Evolutionary conservation across 2,888 invertebrate genomes (phyloP), one percentile per base, ranked within the genome.

Genomic region (Drosophila imparisetae): DNA sequence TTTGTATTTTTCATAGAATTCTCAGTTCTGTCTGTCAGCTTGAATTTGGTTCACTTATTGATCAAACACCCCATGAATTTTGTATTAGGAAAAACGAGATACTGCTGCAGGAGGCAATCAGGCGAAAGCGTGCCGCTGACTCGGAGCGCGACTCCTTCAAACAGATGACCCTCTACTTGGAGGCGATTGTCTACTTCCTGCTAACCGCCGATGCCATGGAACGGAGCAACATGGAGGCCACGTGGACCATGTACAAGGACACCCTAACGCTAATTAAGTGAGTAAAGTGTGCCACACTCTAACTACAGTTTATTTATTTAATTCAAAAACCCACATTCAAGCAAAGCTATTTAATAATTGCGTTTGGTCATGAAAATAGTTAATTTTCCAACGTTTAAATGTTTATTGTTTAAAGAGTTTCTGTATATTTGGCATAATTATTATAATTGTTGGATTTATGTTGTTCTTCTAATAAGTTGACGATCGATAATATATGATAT

Each of bases 201-300:
- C 95, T 98, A 49, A 98, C 98, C 62, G 98, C 98, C 55, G 96
- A 96, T 81, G 96, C 97, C 66, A 96, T 98, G 95, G 98, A 98
- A 93, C 95, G 96, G 48, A 97, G 97, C 91, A 95, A 95, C 88
- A 96, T 96, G 15, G 96, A 96, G 91, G 96, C 97, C 79, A 95
- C 96, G 75, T 98, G 96, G 94, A 98, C 96, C 57, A 97, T 98
- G 95, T 98, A 98, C 94, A 96, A 96, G 93, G 98, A 98, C 93
- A 98, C 98, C 63, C 94, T 96, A 79, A 94, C 95, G 88, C 94
- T 97, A 90, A 96, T 97, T 90, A 96, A 95, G 96, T 96, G 93
- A 94, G 95, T 94, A 91, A 87, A 80, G 87, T 90, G 84, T 66
- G 72, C 52, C 55, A 38, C n/a, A 66, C 13, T 38, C 15, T 27